Evolutionary conservation across 1,140 invertebrate species (phyloP), one percentile per base, ranked within the genome.

Genomic region (Rhizoglyphus robini): DNA sequence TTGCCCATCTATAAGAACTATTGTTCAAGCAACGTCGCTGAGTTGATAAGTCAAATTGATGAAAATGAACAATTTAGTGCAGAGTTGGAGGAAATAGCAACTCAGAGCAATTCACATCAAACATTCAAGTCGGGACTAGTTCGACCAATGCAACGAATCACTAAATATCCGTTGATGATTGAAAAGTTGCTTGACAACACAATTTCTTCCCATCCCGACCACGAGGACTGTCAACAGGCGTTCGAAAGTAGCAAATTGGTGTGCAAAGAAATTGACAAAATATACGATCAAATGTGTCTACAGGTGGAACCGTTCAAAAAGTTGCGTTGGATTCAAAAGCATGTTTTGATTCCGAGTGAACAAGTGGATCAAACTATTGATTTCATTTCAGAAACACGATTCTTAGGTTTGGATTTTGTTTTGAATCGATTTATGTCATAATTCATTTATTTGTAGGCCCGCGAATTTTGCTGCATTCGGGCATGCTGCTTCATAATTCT

Each of bases 111-210:
- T 54, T 8, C 23, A 20, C n/a, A 54, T 27, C 5, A 32, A n/a
- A n/a, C n/a, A n/a, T 25, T 25, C n/a, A n/a, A n/a, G n/a, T n/a
- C n/a, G n/a, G n/a, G n/a, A 54, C 15, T 90, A 18, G 82, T 91
- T 25, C 88, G 90, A 75, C 88, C 88, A 13, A 90, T 91, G 86
- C 87, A 90, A 73, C 76, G 88, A 67, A 88, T 92, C 34, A 90
- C 88, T 5, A 86, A 85, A 73, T 91, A 91, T 78, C 88, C 87
- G 25, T 77, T 92, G n/a, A 77, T 92, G 31, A 85, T 91, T 65
- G 81, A 82, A 72, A 88, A 90, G 84, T 86, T 90, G 70, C 73
- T 87, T 65, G 81, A 87, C 69, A 76, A 83, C 70, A 89, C 87
- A 1, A 78, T 81, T 11, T 69, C 75, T 60, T 78, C 80, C 70